These are phyloP conservation scores for Clarias fuscus DNA, from an alignment of 2,797 vertebrate species.

Conservation along the genomic window DNA sequence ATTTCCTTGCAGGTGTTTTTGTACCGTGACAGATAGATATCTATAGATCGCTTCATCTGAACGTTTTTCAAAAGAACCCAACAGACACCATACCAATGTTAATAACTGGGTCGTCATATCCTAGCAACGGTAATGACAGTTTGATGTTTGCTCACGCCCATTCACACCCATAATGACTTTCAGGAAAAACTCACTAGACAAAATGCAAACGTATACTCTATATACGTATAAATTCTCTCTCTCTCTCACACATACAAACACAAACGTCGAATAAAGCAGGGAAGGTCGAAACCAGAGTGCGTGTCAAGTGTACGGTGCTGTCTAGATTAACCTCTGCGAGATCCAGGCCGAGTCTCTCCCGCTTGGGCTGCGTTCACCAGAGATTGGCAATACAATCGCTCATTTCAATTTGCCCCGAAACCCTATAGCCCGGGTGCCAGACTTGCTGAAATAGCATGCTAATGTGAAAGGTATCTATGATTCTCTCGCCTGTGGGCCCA, in stretches of 20 bases:
- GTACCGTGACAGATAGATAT: not conserved
- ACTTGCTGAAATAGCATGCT: conserved; percentile 78
- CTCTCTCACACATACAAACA: conserved; percentile 51
- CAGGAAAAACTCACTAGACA: not conserved
- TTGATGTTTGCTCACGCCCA: conserved; percentile 35
- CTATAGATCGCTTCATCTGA: not conserved
- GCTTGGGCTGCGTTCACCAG: conserved; percentile 77
- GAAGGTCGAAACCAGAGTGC: conserved; percentile 61
- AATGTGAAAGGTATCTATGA: conserved; percentile 78
- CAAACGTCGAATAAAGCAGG: conserved; percentile 55
- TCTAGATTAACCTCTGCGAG: conserved; percentile 81
- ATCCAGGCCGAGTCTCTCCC: conserved; percentile 78
- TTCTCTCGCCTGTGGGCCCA: conserved; percentile 61
- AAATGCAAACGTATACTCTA: conserved; percentile 31
- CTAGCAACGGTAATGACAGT: not conserved
- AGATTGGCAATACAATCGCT: conserved; percentile 84
- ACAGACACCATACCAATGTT: not conserved
- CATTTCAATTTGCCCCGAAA: conserved; percentile 85
- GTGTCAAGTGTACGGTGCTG: conserved; percentile 63
- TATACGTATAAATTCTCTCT: no score
- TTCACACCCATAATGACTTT: conserved; percentile 47
- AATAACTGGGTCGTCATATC: conserved; percentile 18
- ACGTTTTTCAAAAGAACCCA: not conserved
- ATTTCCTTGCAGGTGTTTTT: not conserved
- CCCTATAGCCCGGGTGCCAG: conserved; percentile 72